Conservation (phyloP, 53 echinoderm and acorn worm genomes). For the Crossaster papposus region DNA sequence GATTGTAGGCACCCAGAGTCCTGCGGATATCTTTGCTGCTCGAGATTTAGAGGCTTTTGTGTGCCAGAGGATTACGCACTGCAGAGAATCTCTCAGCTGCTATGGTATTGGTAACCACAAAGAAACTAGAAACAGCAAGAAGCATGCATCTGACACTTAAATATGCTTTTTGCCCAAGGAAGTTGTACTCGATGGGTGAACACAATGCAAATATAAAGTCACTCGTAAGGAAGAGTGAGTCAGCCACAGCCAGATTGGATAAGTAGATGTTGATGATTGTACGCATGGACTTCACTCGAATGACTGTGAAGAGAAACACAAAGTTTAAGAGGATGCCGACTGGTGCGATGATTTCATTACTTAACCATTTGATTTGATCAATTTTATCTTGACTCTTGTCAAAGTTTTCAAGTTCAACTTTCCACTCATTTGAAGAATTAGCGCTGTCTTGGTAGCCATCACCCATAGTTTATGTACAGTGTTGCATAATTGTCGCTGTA, state of each 20-base stretch:
- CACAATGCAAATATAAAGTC: neutral
- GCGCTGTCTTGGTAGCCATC: neutral
- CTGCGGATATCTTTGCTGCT: constrained; percentile 30
- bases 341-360: neutral
- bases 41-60: constrained; percentile 4
- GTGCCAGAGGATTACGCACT: neutral
- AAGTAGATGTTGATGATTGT: constrained; percentile 8
- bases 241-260: neutral
- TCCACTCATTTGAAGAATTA: neutral
- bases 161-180: neutral
- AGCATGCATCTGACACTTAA: neutral
- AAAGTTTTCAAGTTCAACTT: neutral
- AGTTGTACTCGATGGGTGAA: neutral
- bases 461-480: neutral
- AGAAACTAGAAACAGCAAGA: neutral
- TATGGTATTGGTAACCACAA: neutral
- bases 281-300: neutral
- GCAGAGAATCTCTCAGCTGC: constrained; percentile 32
- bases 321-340: neutral
- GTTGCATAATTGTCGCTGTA: neutral
- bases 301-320: constrained; percentile 1
- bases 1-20: neutral
- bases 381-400: neutral
- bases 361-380: neutral
- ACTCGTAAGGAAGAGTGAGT: neutral